Base-by-base conservation (phyloP, 2,113 vertebrate genomes). In the Vombatus ursinus region DNA sequence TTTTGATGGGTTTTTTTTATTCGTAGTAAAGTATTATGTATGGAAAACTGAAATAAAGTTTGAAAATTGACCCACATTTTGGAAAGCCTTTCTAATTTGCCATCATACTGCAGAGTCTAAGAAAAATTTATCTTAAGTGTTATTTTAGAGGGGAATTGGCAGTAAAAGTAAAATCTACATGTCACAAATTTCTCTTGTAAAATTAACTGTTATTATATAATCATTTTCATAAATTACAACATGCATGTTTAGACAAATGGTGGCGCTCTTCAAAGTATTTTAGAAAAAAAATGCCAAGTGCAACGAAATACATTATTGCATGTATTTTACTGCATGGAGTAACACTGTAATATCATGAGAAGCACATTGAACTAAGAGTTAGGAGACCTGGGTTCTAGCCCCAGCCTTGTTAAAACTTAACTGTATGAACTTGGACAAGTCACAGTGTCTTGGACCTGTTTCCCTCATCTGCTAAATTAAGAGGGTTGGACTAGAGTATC, bases 1-100 rank as follows among this genome's bases (percentile, higher is more conserved):
- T 98, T 99, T 97, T 98, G 98, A 98, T 98, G 98, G 97, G 98
- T 97, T 98, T 96, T 97, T 57, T 95, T 98, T 97, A 97, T 98
- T 96, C 98, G 94, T 98, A 97, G 48, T 96, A 97, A 95, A 90
- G 48, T 98, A 96, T 94, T 98, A 96, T 98, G 97, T 96, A 98
- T 98, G 96, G 94, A 98, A 98, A 96, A 96, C 92, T 96, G 3
- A 96, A 94, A 96, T 96, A 49, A 97, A 95, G 44, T 92, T 52
- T 97, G 61, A 25, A 94, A 97, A 47, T 94, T 96, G 94, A 95
- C 94, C 95, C 94, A 96, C 50, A 94, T 97, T 90, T 90, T 90
- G 47, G 31, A 95, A 98, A 96, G 77, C 11, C 92, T 97, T 97
- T 96, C 48, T 91, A 97, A 61, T 98, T 95, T 97, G 98, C 97